Base-by-base conservation (phyloP, 2,113 vertebrate genomes). In the Oriolus oriolus region DNA sequence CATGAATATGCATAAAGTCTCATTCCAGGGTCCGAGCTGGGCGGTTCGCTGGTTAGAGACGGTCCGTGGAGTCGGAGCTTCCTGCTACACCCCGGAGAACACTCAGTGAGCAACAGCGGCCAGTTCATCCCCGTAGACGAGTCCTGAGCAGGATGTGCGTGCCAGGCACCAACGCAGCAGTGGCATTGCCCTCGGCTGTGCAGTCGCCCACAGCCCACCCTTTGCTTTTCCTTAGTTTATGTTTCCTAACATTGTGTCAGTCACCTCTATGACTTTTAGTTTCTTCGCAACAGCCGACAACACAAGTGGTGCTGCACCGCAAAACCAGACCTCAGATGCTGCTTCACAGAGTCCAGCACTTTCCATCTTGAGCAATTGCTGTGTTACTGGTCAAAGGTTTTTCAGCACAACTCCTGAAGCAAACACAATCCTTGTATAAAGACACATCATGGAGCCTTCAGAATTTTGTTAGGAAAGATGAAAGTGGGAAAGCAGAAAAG, bases 81-180 rank as follows among this genome's bases (percentile, higher is more conserved):
- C 6, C 2, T 0, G 45, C 52, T 8, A 0, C 6, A 7, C 7
- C 2, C 12, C 3, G 10, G 39, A 4, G 9, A 6, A 31, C 18
- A 6, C 21, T 19, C 63, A 1, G 68, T 0, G 22, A 8, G 16
- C 28, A 3, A 41, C 6, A 23, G 0, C 0, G 1, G 9, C 4
- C 18, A 1, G 63, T 6, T 27, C 42, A 37, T 24, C 23, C 41
- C 23, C 37, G 1, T 2, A 1, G 53, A 10, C 49, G 13, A 31
- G 44, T 37, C 6, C 39, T 1, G 31, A 49, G 37, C 31, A 2
- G 50, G 16, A 4, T 1, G 0, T 0, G 2, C 0, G 3, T 10
- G 39, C 17, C 50, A 18, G n/a, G 73, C 65, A 27, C n/a, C 24
- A 1, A 3, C 0, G 0, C 30, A 7, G 57, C 12, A 14, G n/a